Conservation (phyloP, 2,797 vertebrate species). For the Gallinago stenura region DNA sequence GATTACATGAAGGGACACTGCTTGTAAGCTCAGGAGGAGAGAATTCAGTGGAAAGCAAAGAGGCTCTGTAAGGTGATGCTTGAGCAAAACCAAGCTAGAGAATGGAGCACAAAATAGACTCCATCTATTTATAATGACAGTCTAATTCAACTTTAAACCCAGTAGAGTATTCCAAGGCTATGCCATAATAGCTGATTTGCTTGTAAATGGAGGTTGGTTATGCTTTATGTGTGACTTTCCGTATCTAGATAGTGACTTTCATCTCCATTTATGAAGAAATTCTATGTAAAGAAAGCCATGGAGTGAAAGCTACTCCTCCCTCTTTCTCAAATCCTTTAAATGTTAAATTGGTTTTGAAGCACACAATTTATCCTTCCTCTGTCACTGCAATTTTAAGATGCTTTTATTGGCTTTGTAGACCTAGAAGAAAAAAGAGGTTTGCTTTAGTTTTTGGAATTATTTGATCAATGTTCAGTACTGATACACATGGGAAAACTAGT, state of each 20-base stretch:
- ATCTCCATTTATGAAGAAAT: slow-evolving; percentile 20
- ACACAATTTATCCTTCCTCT: not conserved
- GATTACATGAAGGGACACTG: not conserved
- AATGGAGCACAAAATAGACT: not conserved
- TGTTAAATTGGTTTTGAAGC: slow-evolving; percentile 25
- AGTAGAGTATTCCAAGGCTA: not conserved
- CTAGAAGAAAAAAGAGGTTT: not conserved
- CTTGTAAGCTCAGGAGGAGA: not conserved
- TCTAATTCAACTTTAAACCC: slow-evolving; percentile 1
- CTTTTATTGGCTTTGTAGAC: not conserved
- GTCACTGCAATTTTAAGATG: not conserved
- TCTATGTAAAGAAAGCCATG: not conserved
- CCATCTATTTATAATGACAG: not conserved
- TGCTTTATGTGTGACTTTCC: not conserved
- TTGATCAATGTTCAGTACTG: not conserved
- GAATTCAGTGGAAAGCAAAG: not conserved
- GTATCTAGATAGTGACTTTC: not conserved
- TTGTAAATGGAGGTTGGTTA: slow-evolving; percentile 32
- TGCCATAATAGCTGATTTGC: slow-evolving; percentile 25
- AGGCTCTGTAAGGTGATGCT: not conserved
- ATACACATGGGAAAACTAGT: not conserved
- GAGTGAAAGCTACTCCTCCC: not conserved
- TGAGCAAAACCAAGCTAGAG: not conserved
- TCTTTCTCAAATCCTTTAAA: slow-evolving; percentile 17
- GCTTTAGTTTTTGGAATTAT: not conserved